Evolutionary conservation across 2,113 vertebrate genomes (phyloP).

Genomic region (Pimephales promelas): DNA sequence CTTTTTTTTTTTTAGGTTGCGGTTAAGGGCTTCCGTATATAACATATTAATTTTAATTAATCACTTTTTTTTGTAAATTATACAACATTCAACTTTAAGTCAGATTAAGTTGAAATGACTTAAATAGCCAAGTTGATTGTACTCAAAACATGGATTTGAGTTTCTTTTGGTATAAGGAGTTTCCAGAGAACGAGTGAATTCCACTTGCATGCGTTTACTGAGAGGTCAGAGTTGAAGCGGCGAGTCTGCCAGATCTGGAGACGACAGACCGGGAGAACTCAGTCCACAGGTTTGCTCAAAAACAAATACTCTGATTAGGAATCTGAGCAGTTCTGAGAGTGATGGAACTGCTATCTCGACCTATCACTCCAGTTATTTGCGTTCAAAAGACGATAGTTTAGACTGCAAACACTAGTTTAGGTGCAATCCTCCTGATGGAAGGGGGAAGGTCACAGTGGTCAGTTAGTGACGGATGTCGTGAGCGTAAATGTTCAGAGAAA

Average conservation of each 20-base stretch:
- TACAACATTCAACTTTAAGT: no score
- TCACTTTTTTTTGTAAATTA: no score
- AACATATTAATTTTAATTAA: no score
- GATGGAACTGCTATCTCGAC: constrained; percentile 53
- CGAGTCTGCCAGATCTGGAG: background rate
- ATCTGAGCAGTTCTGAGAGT: constrained; percentile 44
- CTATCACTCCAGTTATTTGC: constrained; percentile 49
- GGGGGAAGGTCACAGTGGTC: background rate
- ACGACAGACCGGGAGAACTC: background rate
- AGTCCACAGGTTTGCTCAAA: constrained; percentile 26
- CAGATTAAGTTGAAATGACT: no score
- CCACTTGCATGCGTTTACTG: background rate
- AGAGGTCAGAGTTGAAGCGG: background rate
- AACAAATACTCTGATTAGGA: constrained; percentile 56
- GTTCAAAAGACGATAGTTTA: constrained; percentile 50
- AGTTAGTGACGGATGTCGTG: background rate
- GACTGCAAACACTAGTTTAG: constrained; percentile 48
- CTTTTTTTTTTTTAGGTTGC: no score
- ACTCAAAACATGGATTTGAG: background rate
- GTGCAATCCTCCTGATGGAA: constrained; percentile 36
- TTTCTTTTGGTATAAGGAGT: background rate
- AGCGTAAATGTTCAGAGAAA: background rate
- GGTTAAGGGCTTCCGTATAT: no score
- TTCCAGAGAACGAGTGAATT: background rate
- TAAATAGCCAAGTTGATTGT: no score